Conservation (phyloP, 2,113 vertebrate species). For the Theropithecus gelada region DNA sequence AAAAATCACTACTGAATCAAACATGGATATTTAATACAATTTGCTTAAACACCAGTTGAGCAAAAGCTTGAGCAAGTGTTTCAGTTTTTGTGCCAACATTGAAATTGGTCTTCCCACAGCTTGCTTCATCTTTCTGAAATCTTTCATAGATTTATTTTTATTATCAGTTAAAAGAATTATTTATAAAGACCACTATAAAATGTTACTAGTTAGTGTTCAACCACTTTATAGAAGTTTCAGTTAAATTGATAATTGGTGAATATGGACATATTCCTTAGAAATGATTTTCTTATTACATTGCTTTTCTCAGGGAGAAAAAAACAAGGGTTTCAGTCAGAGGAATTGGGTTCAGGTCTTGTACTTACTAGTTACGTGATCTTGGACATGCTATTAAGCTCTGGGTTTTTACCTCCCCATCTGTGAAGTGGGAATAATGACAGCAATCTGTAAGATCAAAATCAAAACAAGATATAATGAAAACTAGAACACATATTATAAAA, state of each 20-base stretch:
- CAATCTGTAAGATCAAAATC: not conserved
- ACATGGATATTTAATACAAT: conserved; percentile 32
- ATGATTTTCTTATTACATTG: not conserved
- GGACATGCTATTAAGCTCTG: not conserved
- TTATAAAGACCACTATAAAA: not conserved
- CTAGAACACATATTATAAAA: not conserved
- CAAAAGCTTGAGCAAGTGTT: conserved; percentile 26
- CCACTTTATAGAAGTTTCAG: not conserved
- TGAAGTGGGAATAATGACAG: not conserved
- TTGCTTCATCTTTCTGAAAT: not conserved
- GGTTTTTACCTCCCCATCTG: not conserved
- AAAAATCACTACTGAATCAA: conserved; percentile 62
- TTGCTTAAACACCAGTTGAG: conserved; percentile 27
- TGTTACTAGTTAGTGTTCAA: not conserved
- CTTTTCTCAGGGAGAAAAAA: not conserved
- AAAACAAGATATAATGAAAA: not conserved
- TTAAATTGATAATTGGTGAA: not conserved
- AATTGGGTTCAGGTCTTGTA: not conserved
- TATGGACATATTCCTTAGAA: not conserved
- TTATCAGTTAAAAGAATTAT: conserved; percentile 21
- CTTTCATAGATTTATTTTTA: conserved; percentile 18
- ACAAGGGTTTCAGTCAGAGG: not conserved
- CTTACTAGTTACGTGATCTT: not conserved
- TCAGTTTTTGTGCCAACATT: not conserved
- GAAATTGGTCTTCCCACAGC: conserved; percentile 2